Evolutionary conservation across 2,888 invertebrate species (phyloP), one percentile per base, ranked within the genome.

Genomic region (Eurytoma adleriae): DNA sequence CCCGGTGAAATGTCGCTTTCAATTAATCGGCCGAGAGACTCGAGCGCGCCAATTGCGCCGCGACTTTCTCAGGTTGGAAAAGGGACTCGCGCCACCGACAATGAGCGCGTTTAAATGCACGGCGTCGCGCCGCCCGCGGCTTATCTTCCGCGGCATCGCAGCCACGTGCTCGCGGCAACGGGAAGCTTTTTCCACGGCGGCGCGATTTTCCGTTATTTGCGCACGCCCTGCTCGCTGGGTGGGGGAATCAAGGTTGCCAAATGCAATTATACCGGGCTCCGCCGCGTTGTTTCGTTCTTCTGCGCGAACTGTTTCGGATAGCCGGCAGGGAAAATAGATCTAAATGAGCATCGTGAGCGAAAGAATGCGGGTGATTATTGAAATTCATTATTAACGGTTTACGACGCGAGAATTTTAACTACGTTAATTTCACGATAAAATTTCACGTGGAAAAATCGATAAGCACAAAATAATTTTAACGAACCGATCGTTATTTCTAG

Each of bases 61-160:
- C 40, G 48, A 64, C 48, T 64, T 64, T 20, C 61, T 27, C 61
- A 14, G 5, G 27, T 7, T 24, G 20, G 18, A 27, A 30, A n/a
- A 20, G 48, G 48, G 30, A 24, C 48, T 48, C 20, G 54, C 54
- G 14, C 54, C 13, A 16, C 14, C 24, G 73, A 56, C 61, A 76
- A 76, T 76, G 68, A 69, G 76, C 18, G 62, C 59, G 57, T 78
- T 78, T 71, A 67, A 71, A 78, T 78, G 78, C 78, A 67, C 71
- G 59, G 14, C 78, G 67, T 50, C 48, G 59, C 50, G 16, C 30
- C 10, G 0, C 30, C 16, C 3, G 56, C 20, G 5, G 56, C 74
- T 71, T 71, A 71, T 71, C 74, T 70, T 61, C 16, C 59, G 61
- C 24, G n/a, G 20, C 5, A 64, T 62, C 57, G 18, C 24, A 16